A percentile compares a stretch with the other conserved stretches of the same genome.
Conservation (phyloP, 2,113 vertebrate species). For the Cricetomys ansorgei region DNA sequence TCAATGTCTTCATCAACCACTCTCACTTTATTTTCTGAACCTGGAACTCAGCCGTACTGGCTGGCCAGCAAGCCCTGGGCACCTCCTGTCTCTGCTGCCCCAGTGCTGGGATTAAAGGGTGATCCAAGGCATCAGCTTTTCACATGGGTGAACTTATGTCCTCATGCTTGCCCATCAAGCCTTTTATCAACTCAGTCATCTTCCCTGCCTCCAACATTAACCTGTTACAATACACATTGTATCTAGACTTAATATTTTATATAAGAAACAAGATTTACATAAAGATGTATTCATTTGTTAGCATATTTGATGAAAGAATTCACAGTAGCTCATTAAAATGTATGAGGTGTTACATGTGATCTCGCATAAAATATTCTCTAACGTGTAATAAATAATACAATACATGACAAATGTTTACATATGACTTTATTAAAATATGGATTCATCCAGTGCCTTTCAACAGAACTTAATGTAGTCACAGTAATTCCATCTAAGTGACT, state of each 20-base stretch:
- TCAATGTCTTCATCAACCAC: not conserved
- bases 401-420: not conserved
- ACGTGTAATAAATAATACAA: not conserved
- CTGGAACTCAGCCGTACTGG: not conserved
- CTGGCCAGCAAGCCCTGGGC: not conserved
- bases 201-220: not conserved
- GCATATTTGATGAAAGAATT: constrained; percentile 48
- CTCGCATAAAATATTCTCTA: not conserved
- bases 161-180: not conserved
- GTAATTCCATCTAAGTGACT: not conserved
- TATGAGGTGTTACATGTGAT: not conserved
- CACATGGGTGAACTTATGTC: not conserved
- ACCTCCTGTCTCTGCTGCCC: not conserved
- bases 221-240: constrained; percentile 2
- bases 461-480: constrained; percentile 5
- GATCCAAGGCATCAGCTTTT: too few relatives aligned
- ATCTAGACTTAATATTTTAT: not conserved
- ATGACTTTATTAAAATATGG: not conserved
- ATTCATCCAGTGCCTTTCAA: not conserved
- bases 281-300: constrained; percentile 11
- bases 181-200: not conserved
- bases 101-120: not conserved
- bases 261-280: not conserved
- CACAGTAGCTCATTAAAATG: constrained; percentile 25
- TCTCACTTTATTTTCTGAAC: not conserved